These are phyloP conservation scores for Adoxophyes honmai DNA, from an alignment of 1,140 invertebrate genomes.

Conservation along the genomic window DNA sequence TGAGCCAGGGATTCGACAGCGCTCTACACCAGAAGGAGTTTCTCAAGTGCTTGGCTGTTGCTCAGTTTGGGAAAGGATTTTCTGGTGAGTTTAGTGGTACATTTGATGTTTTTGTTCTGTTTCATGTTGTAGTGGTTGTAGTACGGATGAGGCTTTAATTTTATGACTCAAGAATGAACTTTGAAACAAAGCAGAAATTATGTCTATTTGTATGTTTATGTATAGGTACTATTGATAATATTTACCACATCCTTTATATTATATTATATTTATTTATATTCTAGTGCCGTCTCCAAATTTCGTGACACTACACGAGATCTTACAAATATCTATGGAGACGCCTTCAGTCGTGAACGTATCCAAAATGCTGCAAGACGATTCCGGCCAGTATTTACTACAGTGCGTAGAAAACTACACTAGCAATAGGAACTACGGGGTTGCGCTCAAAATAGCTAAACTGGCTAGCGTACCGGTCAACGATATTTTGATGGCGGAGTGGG, in stretches of 20 bases:
- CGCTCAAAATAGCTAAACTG: constrained; percentile 77
- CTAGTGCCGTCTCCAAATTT: constrained; percentile 76
- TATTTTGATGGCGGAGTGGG: constrained; percentile 76
- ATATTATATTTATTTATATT: constrained; percentile 26
- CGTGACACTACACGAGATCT: constrained; percentile 70
- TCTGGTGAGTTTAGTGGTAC: constrained; percentile 69
- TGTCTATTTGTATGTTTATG: too few species aligned
- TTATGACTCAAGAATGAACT: too few species aligned
- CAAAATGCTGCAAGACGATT: constrained; percentile 55
- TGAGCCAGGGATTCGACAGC: constrained; percentile 77
- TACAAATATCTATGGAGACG: constrained; percentile 72
- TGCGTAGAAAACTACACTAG: constrained; percentile 76
- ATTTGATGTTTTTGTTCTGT: too few species aligned
- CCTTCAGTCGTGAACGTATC: constrained; percentile 53
- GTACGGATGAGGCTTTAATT: too few species aligned
- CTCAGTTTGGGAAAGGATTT: constrained; percentile 76
- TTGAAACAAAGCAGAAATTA: too few species aligned
- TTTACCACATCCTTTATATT: not conserved
- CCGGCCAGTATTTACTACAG: constrained; percentile 45
- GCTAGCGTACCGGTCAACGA: constrained; percentile 69
- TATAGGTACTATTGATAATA: not conserved
- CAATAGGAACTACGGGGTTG: constrained; percentile 74
- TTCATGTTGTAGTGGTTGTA: too few species aligned
- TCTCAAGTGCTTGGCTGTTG: constrained; percentile 70
- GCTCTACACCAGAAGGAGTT: constrained; percentile 78